These are phyloP conservation scores for Tubiluchus corallicola DNA, from an alignment of 2,888 invertebrate genomes.

Conservation along the genomic window DNA sequence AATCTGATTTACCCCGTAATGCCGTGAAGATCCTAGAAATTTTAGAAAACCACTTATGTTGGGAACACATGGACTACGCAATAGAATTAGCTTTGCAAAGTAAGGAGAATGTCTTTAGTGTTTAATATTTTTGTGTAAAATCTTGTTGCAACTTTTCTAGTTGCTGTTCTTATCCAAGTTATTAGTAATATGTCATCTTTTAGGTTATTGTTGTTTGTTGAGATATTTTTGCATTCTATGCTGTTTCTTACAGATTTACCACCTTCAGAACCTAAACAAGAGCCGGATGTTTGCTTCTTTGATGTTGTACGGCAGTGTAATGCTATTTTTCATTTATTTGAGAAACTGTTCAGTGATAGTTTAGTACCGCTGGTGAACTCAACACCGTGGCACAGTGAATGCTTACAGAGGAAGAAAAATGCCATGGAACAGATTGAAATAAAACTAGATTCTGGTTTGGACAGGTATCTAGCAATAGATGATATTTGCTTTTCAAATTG, in stretches of 20 bases:
- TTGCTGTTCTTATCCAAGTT: background rate
- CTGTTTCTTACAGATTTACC: constrained; percentile 27
- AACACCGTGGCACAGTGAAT: constrained; percentile 69
- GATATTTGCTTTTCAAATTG: constrained; percentile 10
- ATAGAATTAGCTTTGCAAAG: constrained; percentile 66
- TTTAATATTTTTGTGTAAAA: constrained; percentile 4
- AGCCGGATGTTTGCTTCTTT: constrained; percentile 79
- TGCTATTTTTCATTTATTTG: constrained; percentile 74
- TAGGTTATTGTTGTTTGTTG: constrained; percentile 8
- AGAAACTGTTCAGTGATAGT: constrained; percentile 75
- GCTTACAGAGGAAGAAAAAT: constrained; percentile 62
- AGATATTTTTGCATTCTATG: constrained; percentile 30
- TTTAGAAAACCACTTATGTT: constrained; percentile 58
- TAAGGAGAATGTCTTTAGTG: constrained; percentile 13
- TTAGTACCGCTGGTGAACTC: constrained; percentile 70
- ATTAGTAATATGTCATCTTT: background rate
- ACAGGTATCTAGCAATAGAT: constrained; percentile 19
- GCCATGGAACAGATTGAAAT: constrained; percentile 71
- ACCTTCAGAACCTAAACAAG: constrained; percentile 55
- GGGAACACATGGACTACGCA: constrained; percentile 90
- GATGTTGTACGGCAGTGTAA: constrained; percentile 72
- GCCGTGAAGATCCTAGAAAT: constrained; percentile 63
- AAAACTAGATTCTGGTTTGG: constrained; percentile 54
- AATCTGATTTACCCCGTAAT: constrained; percentile 54
- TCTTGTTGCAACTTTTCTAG: background rate